Base-by-base conservation (phyloP, 2,888 invertebrate species). In the Synanthedon vespiformis region DNA sequence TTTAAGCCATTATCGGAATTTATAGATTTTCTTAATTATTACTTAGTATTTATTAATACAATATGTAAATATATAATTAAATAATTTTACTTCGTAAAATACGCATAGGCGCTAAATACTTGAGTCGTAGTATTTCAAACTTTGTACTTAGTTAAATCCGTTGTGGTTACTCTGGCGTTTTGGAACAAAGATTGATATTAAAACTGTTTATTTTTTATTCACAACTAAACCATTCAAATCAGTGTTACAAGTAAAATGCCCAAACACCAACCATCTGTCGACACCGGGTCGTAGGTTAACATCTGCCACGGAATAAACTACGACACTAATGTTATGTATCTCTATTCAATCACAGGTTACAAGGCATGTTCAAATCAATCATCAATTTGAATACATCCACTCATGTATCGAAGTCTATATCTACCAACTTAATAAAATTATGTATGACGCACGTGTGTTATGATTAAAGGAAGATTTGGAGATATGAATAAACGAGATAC, bases 371-470 rank as follows among this genome's bases (percentile, higher is more conserved):
- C 75, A 64, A 83, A 86, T 87, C 86, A 86, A 86, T 86, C 85
- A 86, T 79, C 84, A 83, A 83, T 84, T 83, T 84, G 79, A 85
- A 84, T 85, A 84, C 72, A 79, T 85, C 82, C 65, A 64, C 68
- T 67, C 69, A 72, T 71, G 61, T 68, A 72, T 69, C 67, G 56
- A 59, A 52, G 64, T 62, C 65, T 61, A 58, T 66, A 61, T 64
- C 56, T 64, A 57, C 54, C 57, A 57, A 60, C 61, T 60, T 57
- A 61, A 61, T 61, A 61, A 61, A 60, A 56, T 55, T 53, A 55
- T 55, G 52, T 51, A 57, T 55, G 53, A 51, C 59, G 57, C 67
- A 63, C 65, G 67, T 67, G 69, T 60, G 58, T 52, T 60, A 54
- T 58, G 62, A 56, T 67, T 67, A 70, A 70, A 65, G 63, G 70